phyloP scores from a whole-genome alignment of 2,113 vertebrate species.

The Myrmecophaga tridactyla region DNA sequence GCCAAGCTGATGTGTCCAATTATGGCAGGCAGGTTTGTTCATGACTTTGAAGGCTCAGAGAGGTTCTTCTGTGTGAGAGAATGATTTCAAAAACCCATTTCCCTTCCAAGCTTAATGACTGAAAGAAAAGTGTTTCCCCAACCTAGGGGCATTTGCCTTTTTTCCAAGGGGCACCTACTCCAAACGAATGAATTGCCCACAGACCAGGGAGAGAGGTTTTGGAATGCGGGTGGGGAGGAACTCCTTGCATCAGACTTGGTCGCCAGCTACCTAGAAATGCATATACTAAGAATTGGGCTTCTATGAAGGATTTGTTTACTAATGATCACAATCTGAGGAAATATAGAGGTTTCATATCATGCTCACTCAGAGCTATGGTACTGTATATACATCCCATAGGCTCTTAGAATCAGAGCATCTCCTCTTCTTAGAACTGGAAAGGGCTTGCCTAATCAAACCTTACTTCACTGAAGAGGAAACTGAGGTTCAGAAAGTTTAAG shows the following conservation, averaged over 20 bases:
- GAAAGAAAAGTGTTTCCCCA: not conserved
- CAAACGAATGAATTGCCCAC: not conserved
- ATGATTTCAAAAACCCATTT: not conserved
- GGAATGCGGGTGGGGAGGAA: not conserved
- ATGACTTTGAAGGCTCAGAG: not conserved
- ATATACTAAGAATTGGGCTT: not conserved
- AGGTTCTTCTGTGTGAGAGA: not conserved
- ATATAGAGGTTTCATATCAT: not conserved
- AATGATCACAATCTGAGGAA: not conserved
- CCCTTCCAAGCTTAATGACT: not conserved
- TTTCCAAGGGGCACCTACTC: not conserved
- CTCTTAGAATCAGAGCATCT: not conserved
- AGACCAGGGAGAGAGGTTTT: not conserved
- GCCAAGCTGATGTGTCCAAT: not conserved
- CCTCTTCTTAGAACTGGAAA: not conserved
- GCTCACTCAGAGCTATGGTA: not conserved
- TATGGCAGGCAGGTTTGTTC: not conserved
- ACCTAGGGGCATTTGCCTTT: not conserved
- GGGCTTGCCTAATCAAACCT: slow-evolving; percentile 4
- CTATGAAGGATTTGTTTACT: not conserved
- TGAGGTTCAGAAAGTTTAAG: not conserved
- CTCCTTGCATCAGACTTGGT: not conserved
- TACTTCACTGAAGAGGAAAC: not conserved
- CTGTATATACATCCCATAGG: not conserved
- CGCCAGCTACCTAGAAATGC: not conserved